Conservation (phyloP, 1,140 invertebrate species). For the Sycophaga agraensis region DNA sequence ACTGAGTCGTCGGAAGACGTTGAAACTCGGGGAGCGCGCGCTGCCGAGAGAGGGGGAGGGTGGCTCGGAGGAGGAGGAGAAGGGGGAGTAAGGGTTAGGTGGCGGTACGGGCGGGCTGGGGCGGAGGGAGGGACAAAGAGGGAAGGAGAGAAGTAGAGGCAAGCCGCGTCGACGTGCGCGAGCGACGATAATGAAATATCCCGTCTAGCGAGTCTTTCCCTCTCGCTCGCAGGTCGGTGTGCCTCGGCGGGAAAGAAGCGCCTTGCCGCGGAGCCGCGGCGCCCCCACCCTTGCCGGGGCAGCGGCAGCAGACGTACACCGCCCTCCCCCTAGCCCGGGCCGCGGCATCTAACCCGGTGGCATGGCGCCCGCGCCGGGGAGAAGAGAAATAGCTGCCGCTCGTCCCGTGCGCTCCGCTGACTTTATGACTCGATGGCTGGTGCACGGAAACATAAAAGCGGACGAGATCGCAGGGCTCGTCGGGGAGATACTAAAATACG, state of each 20-base stretch:
- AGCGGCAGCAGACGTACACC: slow-evolving; percentile 5
- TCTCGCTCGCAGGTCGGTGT: not conserved
- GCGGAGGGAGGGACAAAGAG: not conserved
- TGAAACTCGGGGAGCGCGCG: slow-evolving; percentile 8
- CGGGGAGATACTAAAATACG: slow-evolving; percentile 21
- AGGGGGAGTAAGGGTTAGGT: too few relatives aligned
- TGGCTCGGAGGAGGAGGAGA: slow-evolving; percentile 6
- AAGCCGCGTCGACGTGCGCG: slow-evolving; percentile 1
- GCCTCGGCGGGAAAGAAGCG: too few relatives aligned
- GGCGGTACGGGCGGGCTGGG: not conserved
- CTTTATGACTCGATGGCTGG: slow-evolving; percentile 47
- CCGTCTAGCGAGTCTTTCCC: slow-evolving; percentile 14
- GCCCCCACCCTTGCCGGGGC: not conserved
- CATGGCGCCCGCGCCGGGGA: not conserved
- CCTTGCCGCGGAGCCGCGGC: too few relatives aligned
- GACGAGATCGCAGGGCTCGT: not conserved
- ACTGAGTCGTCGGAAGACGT: slow-evolving; percentile 7
- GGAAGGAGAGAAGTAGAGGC: not conserved
- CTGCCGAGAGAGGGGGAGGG: too few relatives aligned
- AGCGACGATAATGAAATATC: slow-evolving; percentile 31
- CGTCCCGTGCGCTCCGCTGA: slow-evolving; percentile 45
- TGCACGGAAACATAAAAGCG: slow-evolving; percentile 31
- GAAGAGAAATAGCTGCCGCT: slow-evolving; percentile 33
- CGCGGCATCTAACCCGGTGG: not conserved
- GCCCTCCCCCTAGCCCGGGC: slow-evolving; percentile 4